phyloP scores from a whole-genome alignment of 2,888 invertebrate species.

The Podotricha telesiphe region DNA sequence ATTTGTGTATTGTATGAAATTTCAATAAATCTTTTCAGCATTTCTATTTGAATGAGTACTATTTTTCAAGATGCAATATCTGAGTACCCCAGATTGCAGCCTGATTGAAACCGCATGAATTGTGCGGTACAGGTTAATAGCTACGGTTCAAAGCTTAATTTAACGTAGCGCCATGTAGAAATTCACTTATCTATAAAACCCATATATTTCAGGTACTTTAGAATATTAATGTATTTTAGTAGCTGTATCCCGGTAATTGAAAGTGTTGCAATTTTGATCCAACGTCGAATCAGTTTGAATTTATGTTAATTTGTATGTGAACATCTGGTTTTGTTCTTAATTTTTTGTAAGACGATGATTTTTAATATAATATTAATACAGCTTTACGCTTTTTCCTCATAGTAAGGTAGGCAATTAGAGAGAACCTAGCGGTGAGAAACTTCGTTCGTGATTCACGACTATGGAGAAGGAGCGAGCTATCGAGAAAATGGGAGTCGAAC shows the following conservation, averaged over 20 bases:
- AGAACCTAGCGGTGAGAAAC: too few species aligned
- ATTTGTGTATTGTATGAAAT: not conserved
- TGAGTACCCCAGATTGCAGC: conserved; percentile 13
- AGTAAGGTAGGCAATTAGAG: too few species aligned
- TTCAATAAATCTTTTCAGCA: conserved; percentile 10
- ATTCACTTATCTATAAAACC: not conserved
- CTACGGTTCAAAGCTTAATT: conserved; percentile 13
- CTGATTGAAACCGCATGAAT: conserved; percentile 25
- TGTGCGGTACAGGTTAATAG: conserved; percentile 16
- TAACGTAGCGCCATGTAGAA: conserved; percentile 3
- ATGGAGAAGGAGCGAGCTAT: too few species aligned
- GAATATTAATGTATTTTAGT: not conserved
- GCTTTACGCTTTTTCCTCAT: too few species aligned
- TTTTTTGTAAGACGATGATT: too few species aligned
- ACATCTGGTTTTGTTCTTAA: not conserved
- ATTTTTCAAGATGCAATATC: conserved; percentile 26
- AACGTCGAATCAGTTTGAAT: not conserved
- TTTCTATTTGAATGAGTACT: not conserved
- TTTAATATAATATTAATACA: too few species aligned
- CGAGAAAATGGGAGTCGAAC: too few species aligned
- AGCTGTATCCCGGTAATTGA: not conserved
- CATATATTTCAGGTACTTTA: conserved; percentile 1
- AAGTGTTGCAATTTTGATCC: not conserved
- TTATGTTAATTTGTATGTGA: not conserved
- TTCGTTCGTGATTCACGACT: too few species aligned